Base-by-base conservation (phyloP, 2,797 vertebrate genomes). In the Cottoperca gobio region DNA sequence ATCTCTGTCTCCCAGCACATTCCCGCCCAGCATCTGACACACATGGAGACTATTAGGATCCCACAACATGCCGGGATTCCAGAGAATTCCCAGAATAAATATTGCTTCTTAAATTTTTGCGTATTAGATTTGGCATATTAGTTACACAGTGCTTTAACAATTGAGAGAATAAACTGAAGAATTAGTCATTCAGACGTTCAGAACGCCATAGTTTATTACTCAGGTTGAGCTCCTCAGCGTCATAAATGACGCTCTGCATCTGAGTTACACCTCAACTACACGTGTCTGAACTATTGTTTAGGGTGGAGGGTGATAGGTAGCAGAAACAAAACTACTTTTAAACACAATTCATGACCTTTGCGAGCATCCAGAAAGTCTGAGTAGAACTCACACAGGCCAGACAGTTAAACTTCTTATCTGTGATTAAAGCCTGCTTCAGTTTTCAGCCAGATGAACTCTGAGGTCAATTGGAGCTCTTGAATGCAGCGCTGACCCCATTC, bases 381-480 rank as follows among this genome's bases (percentile, higher is more conserved):
- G 76, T 12, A 43, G 45, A 73, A 61, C 60, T 57, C 39, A 69
- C 31, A 31, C 45, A 43, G 45, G 16, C 70, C 3, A 50, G 62
- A 81, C 45, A 48, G 69, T 39, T 77, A 66, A 73, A 75, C 37
- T 68, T 78, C 79, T 86, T 79, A 63, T 83, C 69, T 81, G 62
- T 78, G 49, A 71, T 83, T 73, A 73, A 79, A 78, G 63, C 39
- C 76, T 31, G 46, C 50, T 48, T 78, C 61, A 17, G 21, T 70
- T 70, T 79, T 43, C 40, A 69, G 76, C 66, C 83, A 78, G 61
- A 74, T 39, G 48, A 83, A 54, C 78, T 80, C 53, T 13, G 68
- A 62, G 66, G 57, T 82, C 68, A 64, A 0, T 33, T 53, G 67
- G 33, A 58, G 70, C 53, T 81, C 62, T 84, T 70, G 73, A 73